Evolutionary conservation across 2,113 vertebrate species (phyloP).

Genomic region (Accipiter virgatus): DNA sequence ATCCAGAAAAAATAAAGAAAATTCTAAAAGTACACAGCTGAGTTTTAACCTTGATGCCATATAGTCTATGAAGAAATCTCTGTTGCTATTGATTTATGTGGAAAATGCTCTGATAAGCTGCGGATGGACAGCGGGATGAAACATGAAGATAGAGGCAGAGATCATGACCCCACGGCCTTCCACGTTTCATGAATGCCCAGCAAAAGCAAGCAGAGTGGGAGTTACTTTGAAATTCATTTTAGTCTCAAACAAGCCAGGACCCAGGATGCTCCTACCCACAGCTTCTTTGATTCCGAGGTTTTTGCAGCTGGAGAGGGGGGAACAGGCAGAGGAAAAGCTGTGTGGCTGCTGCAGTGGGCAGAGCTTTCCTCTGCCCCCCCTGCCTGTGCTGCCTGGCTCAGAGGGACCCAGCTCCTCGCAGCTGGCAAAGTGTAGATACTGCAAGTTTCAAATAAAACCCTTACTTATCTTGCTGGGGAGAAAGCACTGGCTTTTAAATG

Average conservation of each 20-base stretch:
- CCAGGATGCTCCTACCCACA: not conserved
- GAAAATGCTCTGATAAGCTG: rapidly evolving
- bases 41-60: not conserved
- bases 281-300: not conserved
- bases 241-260: not conserved
- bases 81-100: not conserved
- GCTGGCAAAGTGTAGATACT: not conserved
- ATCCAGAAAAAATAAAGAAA: not conserved
- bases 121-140: not conserved
- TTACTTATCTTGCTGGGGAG: not conserved
- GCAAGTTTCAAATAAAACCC: not conserved
- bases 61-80: not conserved
- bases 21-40: not conserved
- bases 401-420: not conserved
- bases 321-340: not conserved
- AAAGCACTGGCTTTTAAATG: not conserved
- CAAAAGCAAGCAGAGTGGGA: not conserved
- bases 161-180: not conserved
- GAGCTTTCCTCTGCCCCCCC: not conserved
- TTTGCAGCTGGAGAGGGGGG: not conserved
- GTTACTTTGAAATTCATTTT: not conserved
- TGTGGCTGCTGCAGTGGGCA: not conserved
- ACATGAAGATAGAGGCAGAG: not conserved
- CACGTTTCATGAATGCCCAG: not conserved
- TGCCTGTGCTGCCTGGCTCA: not conserved